Conservation (phyloP, 53 echinoderm and acorn worm species). For the Holothuria scabra region DNA sequence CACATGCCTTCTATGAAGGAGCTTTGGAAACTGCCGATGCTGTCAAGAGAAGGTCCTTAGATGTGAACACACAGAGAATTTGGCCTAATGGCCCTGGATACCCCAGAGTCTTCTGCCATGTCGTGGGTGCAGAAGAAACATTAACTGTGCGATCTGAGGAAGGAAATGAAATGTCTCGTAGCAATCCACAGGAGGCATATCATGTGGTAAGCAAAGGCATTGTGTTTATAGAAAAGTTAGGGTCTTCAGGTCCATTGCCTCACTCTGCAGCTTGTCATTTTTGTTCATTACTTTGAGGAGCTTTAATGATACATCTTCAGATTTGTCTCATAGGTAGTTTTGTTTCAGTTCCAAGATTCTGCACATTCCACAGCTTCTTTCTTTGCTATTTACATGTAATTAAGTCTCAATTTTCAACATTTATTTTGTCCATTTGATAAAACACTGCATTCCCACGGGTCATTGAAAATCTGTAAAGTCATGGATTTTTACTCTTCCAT, state of each 20-base stretch:
- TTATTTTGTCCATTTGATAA: no score
- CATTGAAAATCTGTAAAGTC: no score
- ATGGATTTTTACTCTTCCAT: no score
- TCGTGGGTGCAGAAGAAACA: conserved; percentile 89
- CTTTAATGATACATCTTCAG: no score
- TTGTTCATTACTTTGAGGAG: no score
- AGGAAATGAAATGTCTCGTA: conserved; percentile 84
- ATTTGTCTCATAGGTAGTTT: no score
- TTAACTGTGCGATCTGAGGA: conserved; percentile 84
- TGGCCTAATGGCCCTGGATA: conserved; percentile 76
- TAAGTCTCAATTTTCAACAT: no score
- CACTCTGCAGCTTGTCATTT: no score
- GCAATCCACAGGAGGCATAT: conserved; percentile 80
- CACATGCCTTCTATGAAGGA: conserved; percentile 72
- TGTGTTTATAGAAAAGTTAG: background rate
- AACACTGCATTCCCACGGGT: no score
- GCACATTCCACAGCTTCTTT: no score
- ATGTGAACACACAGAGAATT: conserved; percentile 32
- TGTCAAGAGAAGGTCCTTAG: conserved; percentile 46
- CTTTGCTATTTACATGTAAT: no score
- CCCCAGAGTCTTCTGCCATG: conserved; percentile 88
- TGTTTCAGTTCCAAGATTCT: no score
- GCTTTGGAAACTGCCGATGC: conserved; percentile 75
- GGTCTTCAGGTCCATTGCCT: background rate
- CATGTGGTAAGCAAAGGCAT: conserved; percentile 70